Evolutionary conservation across 2,113 vertebrate genomes (phyloP).

Genomic region (Microcebus lehilahytsara): DNA sequence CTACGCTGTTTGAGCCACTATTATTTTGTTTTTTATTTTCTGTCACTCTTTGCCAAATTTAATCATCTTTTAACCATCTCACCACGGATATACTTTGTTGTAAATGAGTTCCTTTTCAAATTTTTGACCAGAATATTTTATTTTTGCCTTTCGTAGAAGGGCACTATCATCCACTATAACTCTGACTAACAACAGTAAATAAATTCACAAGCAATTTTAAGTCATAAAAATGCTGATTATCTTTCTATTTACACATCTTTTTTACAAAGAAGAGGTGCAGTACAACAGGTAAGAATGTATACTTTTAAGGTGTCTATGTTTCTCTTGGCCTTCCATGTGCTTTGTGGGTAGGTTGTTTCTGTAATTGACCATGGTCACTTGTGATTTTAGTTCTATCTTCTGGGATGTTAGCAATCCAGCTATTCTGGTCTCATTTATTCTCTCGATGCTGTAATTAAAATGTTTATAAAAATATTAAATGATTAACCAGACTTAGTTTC

Average conservation of each 20-base stretch:
- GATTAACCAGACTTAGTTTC: not conserved
- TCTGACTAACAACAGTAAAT: not conserved
- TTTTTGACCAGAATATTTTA: not conserved
- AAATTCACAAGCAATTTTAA: not conserved
- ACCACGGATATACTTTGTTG: not conserved
- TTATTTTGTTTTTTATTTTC: not conserved
- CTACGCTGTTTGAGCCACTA: not conserved
- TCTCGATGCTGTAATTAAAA: not conserved
- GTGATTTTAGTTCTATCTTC: not conserved
- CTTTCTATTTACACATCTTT: not conserved
- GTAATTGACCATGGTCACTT: not conserved
- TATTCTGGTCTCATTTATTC: not conserved
- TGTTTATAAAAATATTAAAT: not conserved
- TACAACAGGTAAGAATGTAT: not conserved
- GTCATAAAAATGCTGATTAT: not conserved
- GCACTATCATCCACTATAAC: not conserved
- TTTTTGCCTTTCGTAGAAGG: not conserved
- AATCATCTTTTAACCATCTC: not conserved
- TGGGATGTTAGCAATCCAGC: not conserved
- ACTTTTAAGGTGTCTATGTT: not conserved
- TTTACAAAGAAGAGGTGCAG: not conserved
- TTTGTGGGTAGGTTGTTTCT: not conserved
- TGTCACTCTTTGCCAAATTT: not conserved
- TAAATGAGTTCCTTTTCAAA: not conserved
- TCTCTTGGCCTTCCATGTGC: not conserved